Evolutionary conservation across 2,888 invertebrate species (phyloP).

Genomic region (Trichopria drosophilae): DNA sequence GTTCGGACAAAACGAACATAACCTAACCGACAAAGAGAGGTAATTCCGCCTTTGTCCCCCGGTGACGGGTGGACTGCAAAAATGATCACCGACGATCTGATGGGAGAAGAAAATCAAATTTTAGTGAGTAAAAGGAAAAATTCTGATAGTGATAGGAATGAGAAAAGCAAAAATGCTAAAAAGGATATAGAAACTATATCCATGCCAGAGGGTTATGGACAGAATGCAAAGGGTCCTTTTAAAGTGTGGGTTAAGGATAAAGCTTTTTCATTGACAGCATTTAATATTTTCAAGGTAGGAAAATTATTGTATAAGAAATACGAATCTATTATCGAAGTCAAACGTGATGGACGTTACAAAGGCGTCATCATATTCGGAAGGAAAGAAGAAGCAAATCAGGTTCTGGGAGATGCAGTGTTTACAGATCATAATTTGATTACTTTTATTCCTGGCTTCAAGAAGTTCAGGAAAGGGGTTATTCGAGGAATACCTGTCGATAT

Average conservation of each 20-base stretch:
- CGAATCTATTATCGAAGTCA: constrained; percentile 8
- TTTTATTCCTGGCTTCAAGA: constrained; percentile 13
- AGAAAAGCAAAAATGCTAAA: no score
- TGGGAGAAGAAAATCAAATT: no score
- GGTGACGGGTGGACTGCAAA: no score
- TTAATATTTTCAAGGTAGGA: constrained; percentile 7
- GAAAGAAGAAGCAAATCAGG: constrained; percentile 9
- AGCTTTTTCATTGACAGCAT: neutral
- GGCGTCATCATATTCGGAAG: constrained; percentile 11
- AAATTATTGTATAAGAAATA: constrained; percentile 1
- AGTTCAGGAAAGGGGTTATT: constrained; percentile 1
- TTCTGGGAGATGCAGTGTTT: constrained; percentile 7
- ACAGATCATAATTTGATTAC: neutral
- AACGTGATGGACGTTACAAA: constrained; percentile 13
- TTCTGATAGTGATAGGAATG: no score
- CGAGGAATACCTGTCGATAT: constrained; percentile 9
- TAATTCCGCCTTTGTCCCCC: no score
- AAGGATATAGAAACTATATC: no score
- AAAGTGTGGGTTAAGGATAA: neutral
- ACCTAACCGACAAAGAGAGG: no score
- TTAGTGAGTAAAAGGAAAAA: no score
- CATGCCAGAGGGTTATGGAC: neutral
- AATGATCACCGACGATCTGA: no score
- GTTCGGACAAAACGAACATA: no score
- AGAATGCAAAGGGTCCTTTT: neutral